Conservation (phyloP, 2,888 invertebrate species). For the Sisyra terminalis region DNA sequence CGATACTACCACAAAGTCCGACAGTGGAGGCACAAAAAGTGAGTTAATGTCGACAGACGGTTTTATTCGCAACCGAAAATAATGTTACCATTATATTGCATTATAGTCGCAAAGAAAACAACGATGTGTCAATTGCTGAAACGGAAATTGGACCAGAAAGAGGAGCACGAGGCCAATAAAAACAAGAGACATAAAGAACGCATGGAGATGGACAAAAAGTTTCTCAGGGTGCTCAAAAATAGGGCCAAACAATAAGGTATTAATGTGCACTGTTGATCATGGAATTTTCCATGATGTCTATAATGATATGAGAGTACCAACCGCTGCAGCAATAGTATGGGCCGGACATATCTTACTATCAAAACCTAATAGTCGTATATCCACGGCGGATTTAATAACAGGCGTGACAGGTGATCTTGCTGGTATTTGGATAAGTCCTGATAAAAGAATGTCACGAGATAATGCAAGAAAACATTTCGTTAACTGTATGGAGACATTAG, state of each 20-base stretch:
- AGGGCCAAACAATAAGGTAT: neutral
- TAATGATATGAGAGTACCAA: no score
- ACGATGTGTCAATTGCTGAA: conserved; percentile 4
- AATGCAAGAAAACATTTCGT: no score
- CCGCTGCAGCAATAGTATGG: no score
- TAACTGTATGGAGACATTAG: no score
- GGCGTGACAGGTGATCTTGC: no score
- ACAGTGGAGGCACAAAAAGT: neutral
- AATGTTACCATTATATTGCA: conserved; percentile 1
- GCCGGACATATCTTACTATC: no score
- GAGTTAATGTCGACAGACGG: neutral
- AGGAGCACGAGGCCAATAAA: conserved; percentile 12
- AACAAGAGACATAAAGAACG: conserved; percentile 12
- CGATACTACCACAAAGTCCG: conserved; percentile 3
- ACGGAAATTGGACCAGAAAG: conserved; percentile 12
- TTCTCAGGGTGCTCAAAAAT: conserved; percentile 5
- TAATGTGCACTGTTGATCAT: no score
- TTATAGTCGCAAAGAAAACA: conserved; percentile 4
- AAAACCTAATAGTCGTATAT: no score
- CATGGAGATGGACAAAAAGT: conserved; percentile 13
- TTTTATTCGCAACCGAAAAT: neutral
- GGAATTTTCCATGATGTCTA: no score
- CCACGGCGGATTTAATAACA: no score
- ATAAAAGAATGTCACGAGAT: no score
- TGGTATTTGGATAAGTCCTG: no score